Base-by-base conservation (phyloP, 2,888 invertebrate species). In the Epicampocera succincta region DNA sequence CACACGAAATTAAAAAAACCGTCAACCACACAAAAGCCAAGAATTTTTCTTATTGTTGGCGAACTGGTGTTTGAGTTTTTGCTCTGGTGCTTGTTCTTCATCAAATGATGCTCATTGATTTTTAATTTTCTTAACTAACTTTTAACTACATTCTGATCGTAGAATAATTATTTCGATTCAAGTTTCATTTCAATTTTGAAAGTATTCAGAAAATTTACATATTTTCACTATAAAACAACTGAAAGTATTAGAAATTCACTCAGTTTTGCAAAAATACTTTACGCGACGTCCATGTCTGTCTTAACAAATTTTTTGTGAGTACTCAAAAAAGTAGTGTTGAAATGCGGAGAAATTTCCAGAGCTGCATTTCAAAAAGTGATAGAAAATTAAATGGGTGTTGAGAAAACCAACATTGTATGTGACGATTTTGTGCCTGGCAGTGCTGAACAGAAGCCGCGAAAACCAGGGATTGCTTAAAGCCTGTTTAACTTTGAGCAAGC, bases 21-120 rank as follows among this genome's bases (percentile, higher is more conserved):
- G 25, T 66, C 65, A 44, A 61, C 42, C 48, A 66, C 79, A 68
- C n/a, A 56, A 46, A 65, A 71, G 40, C 60, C 46, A 80, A 80
- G 80, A 80, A 72, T 76, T 75, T 81, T 76, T 80, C 66, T 76
- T 81, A 72, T 81, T 81, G 76, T 73, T 81, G 61, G 52, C 58
- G 65, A 66, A 66, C 58, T 78, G 63, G 63, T 71, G 77, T 56
- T 76, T 63, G 48, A 77, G 42, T 46, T 78, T 56, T 52, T 74
- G 58, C 48, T 60, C 76, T 72, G 56, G 15, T 73, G 77, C 69
- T 71, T 82, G 58, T 78, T 78, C 78, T 74, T 77, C 40, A 50
- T 69, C 38, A 46, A 54, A 65, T 74, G 69, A 82, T 74, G 82
- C 78, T 61, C 82, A 82, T 82, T 82, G 82, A 82, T 82, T 82